Conservation (phyloP, 2,888 invertebrate genomes). For the Philereme transversata region DNA sequence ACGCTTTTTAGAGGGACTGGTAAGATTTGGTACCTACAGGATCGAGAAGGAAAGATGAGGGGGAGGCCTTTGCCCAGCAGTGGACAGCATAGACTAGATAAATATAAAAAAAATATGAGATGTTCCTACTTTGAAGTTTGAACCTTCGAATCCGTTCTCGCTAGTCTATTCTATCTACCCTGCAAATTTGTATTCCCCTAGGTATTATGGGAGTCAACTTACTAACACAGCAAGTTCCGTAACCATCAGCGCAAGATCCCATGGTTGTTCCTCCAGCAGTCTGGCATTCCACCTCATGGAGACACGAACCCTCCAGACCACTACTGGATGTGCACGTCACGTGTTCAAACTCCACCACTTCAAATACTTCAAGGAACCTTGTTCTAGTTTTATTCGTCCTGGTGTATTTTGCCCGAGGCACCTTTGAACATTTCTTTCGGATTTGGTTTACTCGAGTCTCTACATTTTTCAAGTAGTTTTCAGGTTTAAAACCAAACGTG, state of each 20-base stretch:
- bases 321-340: conserved; percentile 82
- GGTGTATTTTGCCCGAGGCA: conserved; percentile 24
- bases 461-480: conserved; percentile 4
- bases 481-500: conserved; percentile 1
- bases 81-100: too few relatives aligned
- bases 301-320: conserved; percentile 88
- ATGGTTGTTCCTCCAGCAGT: conserved; percentile 84
- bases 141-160: too few relatives aligned
- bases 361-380: conserved; percentile 87
- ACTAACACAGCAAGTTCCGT: conserved; percentile 91
- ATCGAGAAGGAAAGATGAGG: too few relatives aligned
- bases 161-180: too few relatives aligned
- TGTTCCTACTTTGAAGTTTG: too few relatives aligned
- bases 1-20: too few relatives aligned
- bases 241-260: conserved; percentile 89
- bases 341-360: conserved; percentile 88
- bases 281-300: conserved; percentile 87
- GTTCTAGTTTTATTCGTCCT: conserved; percentile 38
- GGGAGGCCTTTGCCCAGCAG: too few relatives aligned
- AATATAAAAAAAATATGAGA: too few relatives aligned
- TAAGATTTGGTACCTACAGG: too few relatives aligned
- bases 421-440: conserved; percentile 49
- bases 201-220: conserved; percentile 63
- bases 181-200: too few relatives aligned
- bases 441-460: conserved; percentile 47